Base-by-base conservation (phyloP, 2,113 vertebrate species). In the Psittacara wagleri region DNA sequence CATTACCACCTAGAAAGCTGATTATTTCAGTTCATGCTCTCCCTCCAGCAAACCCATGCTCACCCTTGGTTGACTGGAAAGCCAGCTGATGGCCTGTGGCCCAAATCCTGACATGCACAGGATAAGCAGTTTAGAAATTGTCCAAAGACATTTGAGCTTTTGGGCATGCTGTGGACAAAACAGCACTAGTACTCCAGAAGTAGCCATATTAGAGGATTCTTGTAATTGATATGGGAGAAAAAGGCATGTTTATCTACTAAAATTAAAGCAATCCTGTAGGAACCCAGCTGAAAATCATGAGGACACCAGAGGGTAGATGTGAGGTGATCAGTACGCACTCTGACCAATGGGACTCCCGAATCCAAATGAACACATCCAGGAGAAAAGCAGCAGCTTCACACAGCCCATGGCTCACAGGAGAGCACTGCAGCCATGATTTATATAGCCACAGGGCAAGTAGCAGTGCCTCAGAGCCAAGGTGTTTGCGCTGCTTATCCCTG, bases 341-440 rank as follows among this genome's bases (percentile, higher is more conserved):
- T 20, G 4, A n/a, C 4, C 59, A 73, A 19, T 3, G 24, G 31
- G 43, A 43, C 63, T 52, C 35, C 15, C 41, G 61, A 61, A 52
- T 24, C 6, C 20, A 35, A 29, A 29, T 8, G 37, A 44, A 17
- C 1, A 0, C 5, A 15, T 6, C 19, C 63, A 44, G 51, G 25
- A 66, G 57, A 24, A 70, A 61, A 54, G 29, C 55, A 54, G 29
- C 73, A 70, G 63, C 75, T 59, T 80, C 49, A 18, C 43, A 9
- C 2, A 5, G 22, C 0, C 0, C 28, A 57, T 2, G 3, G 37
- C 20, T 41, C 1, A 0, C n/a, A 37, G 48, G 24, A 75, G 10
- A 77, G 12, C 33, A 15, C 25, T 1, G 1, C 1, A 4, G 22
- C 44, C 39, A 23, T 1, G 0, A 48, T 19, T 27, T 2, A 0